Percentiles rank a stretch among this genome's conserved stretches.
These are phyloP conservation scores for Zaprionus nigranus DNA, from an alignment of 1,140 invertebrate species.

Conservation along the genomic window DNA sequence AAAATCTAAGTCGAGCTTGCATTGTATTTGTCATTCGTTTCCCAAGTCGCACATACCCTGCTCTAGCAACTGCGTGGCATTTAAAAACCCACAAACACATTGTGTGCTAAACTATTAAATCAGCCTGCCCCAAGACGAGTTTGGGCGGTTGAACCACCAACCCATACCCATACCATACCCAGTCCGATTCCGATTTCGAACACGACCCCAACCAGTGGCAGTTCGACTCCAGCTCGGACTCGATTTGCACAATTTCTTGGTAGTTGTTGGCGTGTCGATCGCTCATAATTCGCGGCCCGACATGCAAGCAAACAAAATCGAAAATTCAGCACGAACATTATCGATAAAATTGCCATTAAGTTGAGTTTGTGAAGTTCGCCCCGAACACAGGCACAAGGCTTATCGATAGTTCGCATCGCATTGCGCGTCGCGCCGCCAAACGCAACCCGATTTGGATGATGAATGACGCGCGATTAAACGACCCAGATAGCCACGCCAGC, in stretches of 20 bases:
- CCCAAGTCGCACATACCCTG: not conserved
- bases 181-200: slow-evolving; percentile 10
- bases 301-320: slow-evolving; percentile 83
- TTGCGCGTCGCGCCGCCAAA: slow-evolving; percentile 49
- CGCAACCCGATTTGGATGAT: slow-evolving; percentile 82
- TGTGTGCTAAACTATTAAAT: slow-evolving; percentile 79
- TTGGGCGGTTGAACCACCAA: slow-evolving; percentile 2
- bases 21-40: not conserved
- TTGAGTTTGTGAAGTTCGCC: slow-evolving; percentile 47
- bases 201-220: not conserved
- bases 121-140: slow-evolving; percentile 34
- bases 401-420: slow-evolving; percentile 79
- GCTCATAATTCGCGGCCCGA: slow-evolving; percentile 73
- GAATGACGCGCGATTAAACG: slow-evolving; percentile 77
- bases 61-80: not conserved
- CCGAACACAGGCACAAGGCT: slow-evolving; percentile 26
- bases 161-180: not conserved
- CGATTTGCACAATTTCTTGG: slow-evolving; percentile 72
- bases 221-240: slow-evolving; percentile 3
- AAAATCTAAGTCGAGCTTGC: no score
- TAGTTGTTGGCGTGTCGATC: slow-evolving; percentile 77
- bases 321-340: slow-evolving; percentile 83
- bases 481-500: slow-evolving; percentile 59
- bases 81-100: slow-evolving; percentile 77
- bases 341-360: slow-evolving; percentile 84